These are phyloP conservation scores for Chlorocebus sabaeus DNA, from an alignment of 2,113 vertebrate genomes.

Conservation along the genomic window DNA sequence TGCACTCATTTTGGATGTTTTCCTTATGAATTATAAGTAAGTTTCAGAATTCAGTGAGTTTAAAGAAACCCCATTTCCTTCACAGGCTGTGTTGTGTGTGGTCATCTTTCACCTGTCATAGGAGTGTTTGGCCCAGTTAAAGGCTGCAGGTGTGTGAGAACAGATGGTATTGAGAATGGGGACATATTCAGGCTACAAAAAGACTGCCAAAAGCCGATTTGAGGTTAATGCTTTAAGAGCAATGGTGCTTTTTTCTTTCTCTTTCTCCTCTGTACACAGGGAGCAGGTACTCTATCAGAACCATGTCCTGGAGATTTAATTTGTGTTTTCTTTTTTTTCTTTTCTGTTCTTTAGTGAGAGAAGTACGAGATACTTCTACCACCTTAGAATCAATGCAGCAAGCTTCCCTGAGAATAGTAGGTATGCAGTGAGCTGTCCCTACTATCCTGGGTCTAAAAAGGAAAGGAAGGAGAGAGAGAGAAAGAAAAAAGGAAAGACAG, in stretches of 20 bases:
- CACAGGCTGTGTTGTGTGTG: neutral
- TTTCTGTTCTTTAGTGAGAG: neutral
- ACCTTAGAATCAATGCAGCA: neutral
- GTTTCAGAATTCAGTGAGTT: neutral
- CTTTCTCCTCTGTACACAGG: neutral
- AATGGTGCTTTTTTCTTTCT: neutral
- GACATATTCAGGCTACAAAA: neutral
- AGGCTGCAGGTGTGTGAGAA: constrained; percentile 40
- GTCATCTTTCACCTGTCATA: neutral
- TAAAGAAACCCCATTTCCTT: constrained; percentile 12
- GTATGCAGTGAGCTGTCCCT: neutral
- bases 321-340: neutral
- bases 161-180: constrained; percentile 14
- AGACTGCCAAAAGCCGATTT: neutral
- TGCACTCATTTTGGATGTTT: neutral
- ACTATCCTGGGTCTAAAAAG: neutral
- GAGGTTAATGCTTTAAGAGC: neutral
- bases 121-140: constrained; percentile 16
- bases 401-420: neutral
- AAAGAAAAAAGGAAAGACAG: neutral
- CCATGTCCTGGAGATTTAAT: neutral
- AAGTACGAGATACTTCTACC: neutral
- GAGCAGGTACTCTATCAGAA: neutral
- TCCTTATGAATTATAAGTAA: neutral
- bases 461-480: neutral